Evolutionary conservation across 2,888 invertebrate genomes (phyloP).

Genomic region (Ceramica pisi): DNA sequence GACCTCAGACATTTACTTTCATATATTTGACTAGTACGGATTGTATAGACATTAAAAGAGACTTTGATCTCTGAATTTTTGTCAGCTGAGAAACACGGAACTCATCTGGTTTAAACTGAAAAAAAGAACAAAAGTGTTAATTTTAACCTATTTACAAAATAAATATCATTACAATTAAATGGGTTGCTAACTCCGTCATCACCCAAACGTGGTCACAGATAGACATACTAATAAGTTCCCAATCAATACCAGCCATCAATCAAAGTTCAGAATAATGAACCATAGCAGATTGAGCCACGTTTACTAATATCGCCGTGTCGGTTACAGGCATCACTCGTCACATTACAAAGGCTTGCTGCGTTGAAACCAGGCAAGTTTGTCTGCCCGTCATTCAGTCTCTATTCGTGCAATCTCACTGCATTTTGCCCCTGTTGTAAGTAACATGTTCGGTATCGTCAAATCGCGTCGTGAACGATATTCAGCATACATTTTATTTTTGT

Average conservation of each 20-base stretch:
- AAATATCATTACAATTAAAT: no score
- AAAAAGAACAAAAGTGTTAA: no score
- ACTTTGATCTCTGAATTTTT: no score
- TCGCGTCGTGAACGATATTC: background rate
- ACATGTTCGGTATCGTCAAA: conserved; percentile 15
- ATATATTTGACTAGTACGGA: no score
- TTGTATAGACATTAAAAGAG: no score
- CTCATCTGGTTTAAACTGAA: no score
- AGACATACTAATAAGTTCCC: background rate
- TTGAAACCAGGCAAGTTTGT: conserved; percentile 9
- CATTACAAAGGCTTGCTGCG: conserved; percentile 33
- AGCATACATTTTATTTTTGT: conserved; percentile 5
- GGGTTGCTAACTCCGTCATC: background rate
- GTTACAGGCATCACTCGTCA: conserved; percentile 33
- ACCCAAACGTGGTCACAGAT: background rate
- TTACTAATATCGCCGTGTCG: conserved; percentile 22
- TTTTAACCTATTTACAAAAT: no score
- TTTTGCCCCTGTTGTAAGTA: conserved; percentile 19
- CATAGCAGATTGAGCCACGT: conserved; percentile 11
- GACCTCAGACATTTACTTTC: no score
- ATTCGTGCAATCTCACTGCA: conserved; percentile 23
- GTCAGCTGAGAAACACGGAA: no score
- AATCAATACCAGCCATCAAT: background rate
- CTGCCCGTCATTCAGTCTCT: conserved; percentile 29
- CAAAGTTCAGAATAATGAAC: conserved; percentile 11